These are phyloP conservation scores for Odontesthes bonariensis DNA, from an alignment of 2,113 vertebrate species.

Conservation along the genomic window DNA sequence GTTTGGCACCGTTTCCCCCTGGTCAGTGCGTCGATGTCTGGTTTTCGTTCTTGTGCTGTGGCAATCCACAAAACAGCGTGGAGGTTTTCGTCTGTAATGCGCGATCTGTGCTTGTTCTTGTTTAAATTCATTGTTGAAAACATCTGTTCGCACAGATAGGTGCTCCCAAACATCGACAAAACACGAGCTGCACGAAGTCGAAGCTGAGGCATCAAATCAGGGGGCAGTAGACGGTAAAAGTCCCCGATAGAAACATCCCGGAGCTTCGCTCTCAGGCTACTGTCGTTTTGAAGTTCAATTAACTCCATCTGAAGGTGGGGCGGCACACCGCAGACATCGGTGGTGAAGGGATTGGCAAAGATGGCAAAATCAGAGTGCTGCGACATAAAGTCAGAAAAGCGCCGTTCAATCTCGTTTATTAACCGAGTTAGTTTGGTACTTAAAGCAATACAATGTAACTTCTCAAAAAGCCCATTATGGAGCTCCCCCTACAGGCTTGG, in stretches of 20 bases:
- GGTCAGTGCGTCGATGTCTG: conserved; percentile 9
- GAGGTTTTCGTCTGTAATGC: conserved; percentile 9
- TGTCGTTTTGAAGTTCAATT: conserved; percentile 20
- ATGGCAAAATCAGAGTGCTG: conserved; percentile 21
- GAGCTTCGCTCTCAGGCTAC: background rate
- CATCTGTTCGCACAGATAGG: conserved; percentile 1
- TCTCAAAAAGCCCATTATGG: no score
- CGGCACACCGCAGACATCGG: conserved; percentile 7
- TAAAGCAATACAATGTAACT: no score
- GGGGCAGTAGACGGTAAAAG: background rate
- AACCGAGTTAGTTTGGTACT: conserved; percentile 31
- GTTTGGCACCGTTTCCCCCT: conserved; percentile 14
- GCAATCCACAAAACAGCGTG: conserved; percentile 13
- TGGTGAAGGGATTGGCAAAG: conserved; percentile 39
- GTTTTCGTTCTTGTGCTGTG: conserved; percentile 5
- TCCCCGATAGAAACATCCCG: background rate
- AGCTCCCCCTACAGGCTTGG: no score
- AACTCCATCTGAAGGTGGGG: no score
- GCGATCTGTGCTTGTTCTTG: conserved; percentile 32
- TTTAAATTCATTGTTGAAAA: conserved; percentile 17
- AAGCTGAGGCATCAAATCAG: conserved; percentile 2
- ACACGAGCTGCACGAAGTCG: background rate
- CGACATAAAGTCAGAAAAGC: conserved; percentile 25
- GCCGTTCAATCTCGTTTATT: conserved; percentile 21
- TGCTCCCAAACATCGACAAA: background rate